Conservation (phyloP, 2,888 invertebrate species). For the Rotaria magnacalcarata region DNA sequence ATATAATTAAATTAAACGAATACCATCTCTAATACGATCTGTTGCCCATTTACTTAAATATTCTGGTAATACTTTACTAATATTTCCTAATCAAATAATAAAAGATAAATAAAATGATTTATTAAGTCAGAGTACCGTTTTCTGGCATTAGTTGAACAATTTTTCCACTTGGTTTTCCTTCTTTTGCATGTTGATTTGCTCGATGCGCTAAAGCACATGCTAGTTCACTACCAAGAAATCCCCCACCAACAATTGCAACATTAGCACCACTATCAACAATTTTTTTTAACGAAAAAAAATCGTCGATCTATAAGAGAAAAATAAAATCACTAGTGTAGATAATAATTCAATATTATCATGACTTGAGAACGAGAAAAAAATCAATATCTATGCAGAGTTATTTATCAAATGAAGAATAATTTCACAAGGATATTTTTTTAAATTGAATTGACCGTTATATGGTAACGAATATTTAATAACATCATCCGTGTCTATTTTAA, state of each 20-base stretch:
- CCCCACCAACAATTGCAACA: slow-evolving; percentile 81
- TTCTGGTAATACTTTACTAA: slow-evolving; percentile 78
- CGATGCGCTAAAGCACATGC: slow-evolving; percentile 73
- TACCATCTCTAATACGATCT: slow-evolving; percentile 66
- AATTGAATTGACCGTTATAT: background rate
- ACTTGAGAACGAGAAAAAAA: background rate
- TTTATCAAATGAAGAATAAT: background rate
- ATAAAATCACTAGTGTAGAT: too few species aligned
- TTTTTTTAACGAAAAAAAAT: background rate
- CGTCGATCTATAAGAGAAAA: background rate
- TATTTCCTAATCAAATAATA: slow-evolving; percentile 62
- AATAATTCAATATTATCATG: background rate
- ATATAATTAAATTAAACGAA: slow-evolving; percentile 3
- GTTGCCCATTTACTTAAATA: slow-evolving; percentile 85
- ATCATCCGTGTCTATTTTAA: background rate
- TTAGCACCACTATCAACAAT: slow-evolving; percentile 65
- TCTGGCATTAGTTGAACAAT: slow-evolving; percentile 80
- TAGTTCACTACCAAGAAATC: slow-evolving; percentile 85
- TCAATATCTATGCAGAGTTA: background rate
- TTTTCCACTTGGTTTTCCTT: slow-evolving; percentile 62
- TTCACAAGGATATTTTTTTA: background rate
- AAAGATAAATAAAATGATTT: slow-evolving; percentile 10
- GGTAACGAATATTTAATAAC: background rate
- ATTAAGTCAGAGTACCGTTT: slow-evolving; percentile 61
- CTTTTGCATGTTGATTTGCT: slow-evolving; percentile 52